Percentiles rank a stretch among this genome's conserved stretches.
These are phyloP conservation scores for Antechinus stuartii DNA, from an alignment of 2,113 vertebrate genomes.

Conservation along the genomic window DNA sequence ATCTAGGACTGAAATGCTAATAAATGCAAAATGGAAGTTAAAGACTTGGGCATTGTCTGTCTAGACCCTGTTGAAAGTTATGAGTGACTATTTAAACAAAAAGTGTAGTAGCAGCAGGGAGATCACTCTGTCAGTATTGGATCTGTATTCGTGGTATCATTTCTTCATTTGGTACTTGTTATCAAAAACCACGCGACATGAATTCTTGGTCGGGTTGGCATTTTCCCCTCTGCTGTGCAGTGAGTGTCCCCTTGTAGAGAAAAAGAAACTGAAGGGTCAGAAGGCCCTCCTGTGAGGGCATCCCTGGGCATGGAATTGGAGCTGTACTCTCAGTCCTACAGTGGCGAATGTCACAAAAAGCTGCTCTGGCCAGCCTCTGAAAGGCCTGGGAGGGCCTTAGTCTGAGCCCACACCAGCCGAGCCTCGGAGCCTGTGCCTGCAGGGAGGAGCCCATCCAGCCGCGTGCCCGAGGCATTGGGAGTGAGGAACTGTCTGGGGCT, in stretches of 20 bases:
- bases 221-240: neutral
- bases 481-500: neutral
- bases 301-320: neutral
- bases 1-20: neutral
- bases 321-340: neutral
- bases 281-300: neutral
- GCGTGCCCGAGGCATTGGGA: neutral
- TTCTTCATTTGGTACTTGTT: neutral
- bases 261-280: neutral
- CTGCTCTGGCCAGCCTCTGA: neutral
- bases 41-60: neutral
- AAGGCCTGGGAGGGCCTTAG: neutral
- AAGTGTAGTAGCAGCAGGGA: neutral
- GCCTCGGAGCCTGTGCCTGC: neutral
- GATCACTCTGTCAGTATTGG: neutral
- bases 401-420: conserved; percentile 7
- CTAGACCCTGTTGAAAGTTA: neutral
- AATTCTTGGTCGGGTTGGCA: neutral
- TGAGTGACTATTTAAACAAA: neutral
- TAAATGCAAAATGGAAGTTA: neutral
- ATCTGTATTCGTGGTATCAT: neutral
- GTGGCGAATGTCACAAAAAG: neutral
- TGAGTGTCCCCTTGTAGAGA: neutral
- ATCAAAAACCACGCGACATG: neutral
- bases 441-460: neutral